phyloP scores from a whole-genome alignment of 37 sponge, comb jelly and placozoan genomes.

The Halisarca cf. caerulea region DNA sequence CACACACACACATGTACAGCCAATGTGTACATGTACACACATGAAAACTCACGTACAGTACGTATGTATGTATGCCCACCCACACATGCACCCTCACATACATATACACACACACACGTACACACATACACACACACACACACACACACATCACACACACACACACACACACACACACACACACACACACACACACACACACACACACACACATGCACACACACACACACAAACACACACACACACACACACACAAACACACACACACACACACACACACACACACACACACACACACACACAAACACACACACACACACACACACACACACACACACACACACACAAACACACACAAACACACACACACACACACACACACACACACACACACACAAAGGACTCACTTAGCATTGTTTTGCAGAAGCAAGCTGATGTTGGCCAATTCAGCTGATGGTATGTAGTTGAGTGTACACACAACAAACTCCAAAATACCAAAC shows the following conservation, averaged over 20 bases:
- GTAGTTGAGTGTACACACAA: slow-evolving; percentile 64
- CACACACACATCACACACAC: slow-evolving; percentile 9
- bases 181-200: slow-evolving; percentile 40
- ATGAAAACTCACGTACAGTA: too few species aligned
- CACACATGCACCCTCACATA: background rate
- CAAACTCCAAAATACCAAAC: slow-evolving; percentile 64
- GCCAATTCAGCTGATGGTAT: slow-evolving; percentile 70
- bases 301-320: slow-evolving; percentile 28
- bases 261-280: background rate
- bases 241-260: slow-evolving; percentile 30
- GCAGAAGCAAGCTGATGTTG: slow-evolving; percentile 62
- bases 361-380: background rate
- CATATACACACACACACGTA: background rate
- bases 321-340: slow-evolving; percentile 38
- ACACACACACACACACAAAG: too few species aligned
- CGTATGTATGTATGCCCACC: background rate
- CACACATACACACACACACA: background rate
- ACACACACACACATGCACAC: slow-evolving; percentile 27
- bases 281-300: slow-evolving; percentile 35
- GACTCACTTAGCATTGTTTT: slow-evolving; percentile 13
- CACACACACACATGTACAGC: background rate
- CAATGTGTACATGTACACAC: background rate
- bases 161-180: slow-evolving; percentile 31
- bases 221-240: background rate
- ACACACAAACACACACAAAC: slow-evolving; percentile 13